phyloP scores from a whole-genome alignment of 2,888 invertebrate species.

The Melanotus villosus region DNA sequence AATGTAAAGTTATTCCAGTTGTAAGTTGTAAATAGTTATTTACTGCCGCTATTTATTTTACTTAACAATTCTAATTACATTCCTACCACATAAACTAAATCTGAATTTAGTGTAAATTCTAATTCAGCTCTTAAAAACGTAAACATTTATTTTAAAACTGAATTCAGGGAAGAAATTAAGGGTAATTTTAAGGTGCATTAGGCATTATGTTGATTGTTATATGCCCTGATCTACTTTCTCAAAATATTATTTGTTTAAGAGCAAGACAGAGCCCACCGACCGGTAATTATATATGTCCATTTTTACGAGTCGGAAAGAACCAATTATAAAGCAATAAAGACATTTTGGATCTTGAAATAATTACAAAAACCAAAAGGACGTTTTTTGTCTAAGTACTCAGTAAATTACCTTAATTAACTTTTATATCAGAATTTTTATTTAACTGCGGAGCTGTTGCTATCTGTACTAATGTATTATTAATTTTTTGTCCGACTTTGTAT shows the following conservation, averaged over 20 bases:
- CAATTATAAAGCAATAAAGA: constrained; percentile 22
- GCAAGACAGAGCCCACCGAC: background rate
- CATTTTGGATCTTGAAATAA: background rate
- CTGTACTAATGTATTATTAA: background rate
- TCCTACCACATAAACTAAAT: no score
- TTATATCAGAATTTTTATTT: background rate
- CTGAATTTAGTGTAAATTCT: no score
- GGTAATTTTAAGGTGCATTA: no score
- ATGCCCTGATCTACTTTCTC: no score
- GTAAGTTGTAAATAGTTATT: background rate
- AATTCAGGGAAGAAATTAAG: no score
- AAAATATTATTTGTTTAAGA: no score
- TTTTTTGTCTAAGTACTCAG: background rate
- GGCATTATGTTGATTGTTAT: no score
- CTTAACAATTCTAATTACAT: background rate
- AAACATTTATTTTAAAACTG: no score
- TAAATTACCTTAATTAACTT: background rate
- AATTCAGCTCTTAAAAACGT: no score
- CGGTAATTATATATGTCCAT: background rate
- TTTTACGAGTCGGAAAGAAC: constrained; percentile 4
- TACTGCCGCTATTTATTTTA: background rate
- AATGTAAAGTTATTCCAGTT: background rate
- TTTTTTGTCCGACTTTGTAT: background rate
- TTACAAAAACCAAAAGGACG: constrained; percentile 1
- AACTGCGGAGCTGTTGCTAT: background rate